A percentile compares a stretch with the other conserved stretches of the same genome.
Evolutionary conservation across 2,113 vertebrate species (phyloP).

Genomic region (Tetrax tetrax): DNA sequence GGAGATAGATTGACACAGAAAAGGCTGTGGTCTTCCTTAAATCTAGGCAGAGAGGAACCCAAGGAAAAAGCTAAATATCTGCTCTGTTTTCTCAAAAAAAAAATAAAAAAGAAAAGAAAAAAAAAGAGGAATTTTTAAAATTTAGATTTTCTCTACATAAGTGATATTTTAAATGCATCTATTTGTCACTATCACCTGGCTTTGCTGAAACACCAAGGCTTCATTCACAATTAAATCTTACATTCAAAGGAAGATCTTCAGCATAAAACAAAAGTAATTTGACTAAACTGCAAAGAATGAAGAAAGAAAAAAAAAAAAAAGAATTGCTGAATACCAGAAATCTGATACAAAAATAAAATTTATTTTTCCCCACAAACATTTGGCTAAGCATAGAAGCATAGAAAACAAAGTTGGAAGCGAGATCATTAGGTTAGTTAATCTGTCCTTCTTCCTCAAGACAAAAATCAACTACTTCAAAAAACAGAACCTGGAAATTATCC

Average conservation of each 20-base stretch:
- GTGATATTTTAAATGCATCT: not conserved
- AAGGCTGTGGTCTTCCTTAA: not conserved
- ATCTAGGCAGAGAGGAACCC: not conserved
- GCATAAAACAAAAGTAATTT: not conserved
- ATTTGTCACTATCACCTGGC: not conserved
- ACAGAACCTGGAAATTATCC: not conserved
- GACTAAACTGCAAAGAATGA: not conserved
- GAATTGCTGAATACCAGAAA: not conserved
- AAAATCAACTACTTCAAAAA: not conserved
- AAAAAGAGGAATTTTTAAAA: not conserved
- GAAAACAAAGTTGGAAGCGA: not conserved
- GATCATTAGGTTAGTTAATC: not conserved
- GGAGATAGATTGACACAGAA: not conserved
- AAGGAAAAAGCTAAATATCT: not conserved
- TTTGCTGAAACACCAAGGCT: not conserved
- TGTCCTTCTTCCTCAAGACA: not conserved
- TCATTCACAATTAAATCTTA: not conserved
- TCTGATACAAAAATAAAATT: not conserved
- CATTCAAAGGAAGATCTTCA: not conserved
- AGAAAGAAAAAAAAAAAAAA: not conserved
- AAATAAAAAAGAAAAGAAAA: not conserved
- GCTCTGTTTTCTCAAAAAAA: not conserved
- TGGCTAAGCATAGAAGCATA: not conserved
- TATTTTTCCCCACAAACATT: accelerated
- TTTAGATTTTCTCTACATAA: not conserved